Conservation (phyloP, 2,113 vertebrate genomes). For the Bubalus kerabau region DNA sequence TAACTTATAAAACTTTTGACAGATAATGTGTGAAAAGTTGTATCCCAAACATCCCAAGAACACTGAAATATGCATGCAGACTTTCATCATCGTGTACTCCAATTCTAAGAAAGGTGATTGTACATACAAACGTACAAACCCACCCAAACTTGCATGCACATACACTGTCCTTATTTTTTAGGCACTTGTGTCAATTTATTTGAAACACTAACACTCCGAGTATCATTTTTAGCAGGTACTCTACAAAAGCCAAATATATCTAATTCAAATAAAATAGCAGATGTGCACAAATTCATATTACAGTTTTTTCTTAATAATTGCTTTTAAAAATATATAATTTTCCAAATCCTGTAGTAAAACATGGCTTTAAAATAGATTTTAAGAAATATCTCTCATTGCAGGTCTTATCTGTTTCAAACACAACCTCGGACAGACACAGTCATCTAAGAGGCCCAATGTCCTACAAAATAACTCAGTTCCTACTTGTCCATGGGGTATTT, state of each 20-base stretch:
- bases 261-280: constrained; percentile 15
- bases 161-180: neutral
- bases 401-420: neutral
- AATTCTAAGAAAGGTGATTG: neutral
- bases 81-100: neutral
- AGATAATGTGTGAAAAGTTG: constrained; percentile 64
- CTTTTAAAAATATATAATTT: constrained; percentile 28
- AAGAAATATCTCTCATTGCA: neutral
- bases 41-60: constrained; percentile 8
- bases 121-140: neutral
- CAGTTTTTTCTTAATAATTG: neutral
- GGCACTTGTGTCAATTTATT: constrained; percentile 10
- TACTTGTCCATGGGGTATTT: neutral
- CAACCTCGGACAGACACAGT: neutral
- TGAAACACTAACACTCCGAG: neutral
- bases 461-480: constrained; percentile 12
- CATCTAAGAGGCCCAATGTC: neutral
- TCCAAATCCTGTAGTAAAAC: neutral
- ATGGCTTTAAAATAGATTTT: neutral
- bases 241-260: neutral
- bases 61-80: neutral
- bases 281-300: neutral
- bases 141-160: neutral
- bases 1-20: constrained; percentile 77
- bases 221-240: constrained; percentile 32